Evolutionary conservation across 1,140 invertebrate species (phyloP), one percentile per base, ranked within the genome.

Genomic region (Trissolcus basalis): DNA sequence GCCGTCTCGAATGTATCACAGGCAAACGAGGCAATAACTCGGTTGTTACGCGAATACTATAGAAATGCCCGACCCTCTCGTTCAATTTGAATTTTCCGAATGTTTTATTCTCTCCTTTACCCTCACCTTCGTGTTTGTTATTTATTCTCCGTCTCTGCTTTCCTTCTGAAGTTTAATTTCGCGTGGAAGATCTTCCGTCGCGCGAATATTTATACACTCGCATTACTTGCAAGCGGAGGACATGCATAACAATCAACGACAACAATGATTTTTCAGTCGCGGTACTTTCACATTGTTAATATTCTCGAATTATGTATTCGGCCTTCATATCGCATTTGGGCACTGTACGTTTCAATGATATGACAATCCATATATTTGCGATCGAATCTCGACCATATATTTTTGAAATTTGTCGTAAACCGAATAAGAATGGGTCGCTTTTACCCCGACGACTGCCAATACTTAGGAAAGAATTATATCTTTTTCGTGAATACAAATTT

Each of bases 11-110:
- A 77, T 77, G 74, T 59, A 77, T 77, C 68, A 77, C 74, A 36
- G 58, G 63, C 56, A 72, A 77, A 77, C 74, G 67, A 71, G 55
- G 74, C 73, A 75, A 75, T 75, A 75, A 64, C 72, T 64, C 33
- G 53, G 27, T 70, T 45, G 67, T 70, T 77, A 77, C 67, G 55
- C 50, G 67, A 27, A 61, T 67, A 71, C 67, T 67, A 71, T 71
- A 49, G 54, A 49, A 65, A 41, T 32, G 32, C 60, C 56, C 55
- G 51, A 65, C 55, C 33, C 13, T 54, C 41, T 36, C 44, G 67
- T 70, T 77, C 73, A 65, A 77, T 77, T 77, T 70, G 51, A 77
- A 77, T 77, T 67, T 67, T 47, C 56, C 49, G 59, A 71, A 67
- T 64, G 45, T 60, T 77, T 77, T 71, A 11, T 48, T 56, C 71